Evolutionary conservation across 2,888 invertebrate genomes (phyloP), one percentile per base, ranked within the genome.

Genomic region (Archips crataeganus): DNA sequence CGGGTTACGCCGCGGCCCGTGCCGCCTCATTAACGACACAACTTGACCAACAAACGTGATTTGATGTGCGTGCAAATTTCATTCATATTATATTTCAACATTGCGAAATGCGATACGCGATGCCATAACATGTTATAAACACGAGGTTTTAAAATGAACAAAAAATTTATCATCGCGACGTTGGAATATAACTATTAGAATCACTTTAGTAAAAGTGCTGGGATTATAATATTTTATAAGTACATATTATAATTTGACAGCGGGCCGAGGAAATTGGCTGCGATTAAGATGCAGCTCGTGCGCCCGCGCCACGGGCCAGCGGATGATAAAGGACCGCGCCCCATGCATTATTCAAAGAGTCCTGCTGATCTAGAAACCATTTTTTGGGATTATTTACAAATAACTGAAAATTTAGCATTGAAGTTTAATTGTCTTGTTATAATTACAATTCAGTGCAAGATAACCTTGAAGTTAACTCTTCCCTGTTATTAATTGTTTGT

Each of bases 281-380:
- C 81, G 88, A 91, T 94, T 92, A 90, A 85, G 86, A 94, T 94
- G 92, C 94, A 89, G 93, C 92, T 90, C 94, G 94, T 93, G 93
- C 93, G 87, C 83, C 84, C 54, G 86, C 74, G 79, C 71, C 78
- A 78, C 81, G 86, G 88, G 88, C 87, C 83, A 80, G 85, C 86
- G 86, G 80, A 81, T 89, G 87, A 90, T 92, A 89, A 92, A 91
- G 89, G 89, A 82, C 87, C 86, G 82, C 81, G 76, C 78, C 86
- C 86, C 79, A 93, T 94, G 84, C 85, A 93, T 94, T 89, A 94
- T 94, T 90, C 93, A 94, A 86, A 79, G 81, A 80, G 82, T 86
- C 86, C 87, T 81, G 81, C 79, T 85, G 85, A 87, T 90, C 86
- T 86, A 82, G 77, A 87, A 87, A 84, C 79, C 77, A 78, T 84